phyloP scores from a whole-genome alignment of 2,797 vertebrate genomes.

The Columba guinea region DNA sequence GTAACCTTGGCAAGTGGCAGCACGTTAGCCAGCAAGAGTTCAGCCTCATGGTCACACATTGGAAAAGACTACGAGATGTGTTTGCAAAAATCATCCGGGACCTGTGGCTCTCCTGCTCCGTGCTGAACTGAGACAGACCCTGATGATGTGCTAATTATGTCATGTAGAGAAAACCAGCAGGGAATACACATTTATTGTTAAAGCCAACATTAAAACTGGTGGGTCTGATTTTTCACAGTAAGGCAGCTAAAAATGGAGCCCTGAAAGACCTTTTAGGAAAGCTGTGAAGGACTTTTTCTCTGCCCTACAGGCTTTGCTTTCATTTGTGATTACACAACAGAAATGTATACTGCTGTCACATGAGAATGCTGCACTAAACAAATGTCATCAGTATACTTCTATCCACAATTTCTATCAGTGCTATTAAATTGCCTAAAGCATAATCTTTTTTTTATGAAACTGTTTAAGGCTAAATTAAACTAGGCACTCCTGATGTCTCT shows the following conservation, averaged over 20 bases:
- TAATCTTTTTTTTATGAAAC: neutral
- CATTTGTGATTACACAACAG: neutral
- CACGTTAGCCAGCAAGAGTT: neutral
- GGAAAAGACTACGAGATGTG: neutral
- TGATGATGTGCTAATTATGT: neutral
- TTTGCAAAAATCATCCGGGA: neutral
- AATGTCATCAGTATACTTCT: neutral
- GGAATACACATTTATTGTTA: neutral
- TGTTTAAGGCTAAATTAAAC: neutral
- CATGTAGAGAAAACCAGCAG: neutral
- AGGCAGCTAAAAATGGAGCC: neutral
- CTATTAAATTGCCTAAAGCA: neutral
- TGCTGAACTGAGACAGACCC: neutral
- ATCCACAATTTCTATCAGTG: neutral
- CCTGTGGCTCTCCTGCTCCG: neutral
- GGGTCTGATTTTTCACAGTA: neutral
- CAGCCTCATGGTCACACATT: neutral
- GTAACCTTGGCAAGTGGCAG: conserved; percentile 7
- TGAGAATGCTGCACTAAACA: neutral
- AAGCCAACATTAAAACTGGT: neutral
- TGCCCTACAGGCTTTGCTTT: neutral
- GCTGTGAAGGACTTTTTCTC: neutral
- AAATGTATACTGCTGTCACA: neutral
- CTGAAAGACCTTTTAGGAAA: neutral
- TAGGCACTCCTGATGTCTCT: neutral